These are phyloP conservation scores for Cephalopholis sonnerati DNA, from an alignment of 2,113 vertebrate genomes.

Conservation along the genomic window DNA sequence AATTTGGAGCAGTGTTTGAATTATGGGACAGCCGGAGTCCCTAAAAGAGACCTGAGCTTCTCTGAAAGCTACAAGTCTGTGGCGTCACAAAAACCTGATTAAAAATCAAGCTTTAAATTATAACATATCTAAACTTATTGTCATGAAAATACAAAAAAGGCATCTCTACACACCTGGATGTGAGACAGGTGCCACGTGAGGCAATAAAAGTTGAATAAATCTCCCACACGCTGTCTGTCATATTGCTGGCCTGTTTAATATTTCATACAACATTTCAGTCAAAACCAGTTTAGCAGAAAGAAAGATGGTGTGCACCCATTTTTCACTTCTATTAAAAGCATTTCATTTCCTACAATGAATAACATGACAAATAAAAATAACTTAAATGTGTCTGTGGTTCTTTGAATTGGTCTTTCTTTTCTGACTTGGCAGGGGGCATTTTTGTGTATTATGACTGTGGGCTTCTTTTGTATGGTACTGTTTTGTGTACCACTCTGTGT, in stretches of 20 bases:
- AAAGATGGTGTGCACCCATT: neutral
- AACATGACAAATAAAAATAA: neutral
- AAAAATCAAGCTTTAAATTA: neutral
- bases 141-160: neutral
- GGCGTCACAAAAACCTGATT: neutral
- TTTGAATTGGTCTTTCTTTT: neutral
- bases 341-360: neutral
- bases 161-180: neutral
- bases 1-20: slow-evolving; percentile 5
- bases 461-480: neutral
- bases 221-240: neutral
- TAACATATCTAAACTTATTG: neutral
- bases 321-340: neutral
- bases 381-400: neutral
- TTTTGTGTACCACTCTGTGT: no score
- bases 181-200: neutral
- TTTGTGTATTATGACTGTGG: neutral
- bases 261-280: neutral
- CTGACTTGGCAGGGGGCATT: neutral
- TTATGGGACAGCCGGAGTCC: neutral
- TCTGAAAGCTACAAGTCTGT: neutral
- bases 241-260: neutral
- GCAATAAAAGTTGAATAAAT: neutral
- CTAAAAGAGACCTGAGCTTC: neutral
- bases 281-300: neutral